Conservation (phyloP, 2,113 vertebrate genomes). For the Burhinus oedicnemus region DNA sequence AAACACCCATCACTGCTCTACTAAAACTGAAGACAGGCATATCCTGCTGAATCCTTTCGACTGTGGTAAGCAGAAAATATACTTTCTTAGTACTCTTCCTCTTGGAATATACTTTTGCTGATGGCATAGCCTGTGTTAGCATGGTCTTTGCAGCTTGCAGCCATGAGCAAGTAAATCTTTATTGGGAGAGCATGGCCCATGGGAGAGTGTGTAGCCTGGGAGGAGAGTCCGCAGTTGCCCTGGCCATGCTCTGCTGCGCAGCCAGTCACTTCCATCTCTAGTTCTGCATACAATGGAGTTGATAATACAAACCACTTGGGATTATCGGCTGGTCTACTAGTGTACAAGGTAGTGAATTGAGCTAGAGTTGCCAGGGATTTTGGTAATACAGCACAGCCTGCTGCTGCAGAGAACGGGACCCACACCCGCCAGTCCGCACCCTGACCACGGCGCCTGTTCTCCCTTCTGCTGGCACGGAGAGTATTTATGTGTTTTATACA, state of each 20-base stretch:
- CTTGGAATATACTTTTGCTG: background rate
- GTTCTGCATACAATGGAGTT: background rate
- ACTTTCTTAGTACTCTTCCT: background rate
- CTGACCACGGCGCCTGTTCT: rapidly evolving
- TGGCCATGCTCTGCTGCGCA: background rate
- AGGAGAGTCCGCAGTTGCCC: background rate
- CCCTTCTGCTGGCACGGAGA: background rate
- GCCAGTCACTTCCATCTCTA: background rate
- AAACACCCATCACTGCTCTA: background rate
- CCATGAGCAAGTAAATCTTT: background rate
- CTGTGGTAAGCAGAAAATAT: constrained; percentile 29
- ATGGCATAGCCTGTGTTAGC: background rate
- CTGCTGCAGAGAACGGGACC: background rate
- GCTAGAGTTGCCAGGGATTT: background rate
- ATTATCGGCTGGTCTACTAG: background rate
- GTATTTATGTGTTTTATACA: rapidly evolving
- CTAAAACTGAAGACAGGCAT: background rate
- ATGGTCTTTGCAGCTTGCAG: background rate
- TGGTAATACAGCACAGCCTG: background rate
- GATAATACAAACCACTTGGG: background rate
- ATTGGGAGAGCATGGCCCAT: background rate
- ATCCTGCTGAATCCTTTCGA: background rate
- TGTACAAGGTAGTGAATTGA: background rate
- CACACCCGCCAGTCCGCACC: rapidly evolving
- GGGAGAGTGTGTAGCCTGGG: background rate